Evolutionary conservation across 2,888 invertebrate species (phyloP).

Genomic region (Auanema freiburgensis): DNA sequence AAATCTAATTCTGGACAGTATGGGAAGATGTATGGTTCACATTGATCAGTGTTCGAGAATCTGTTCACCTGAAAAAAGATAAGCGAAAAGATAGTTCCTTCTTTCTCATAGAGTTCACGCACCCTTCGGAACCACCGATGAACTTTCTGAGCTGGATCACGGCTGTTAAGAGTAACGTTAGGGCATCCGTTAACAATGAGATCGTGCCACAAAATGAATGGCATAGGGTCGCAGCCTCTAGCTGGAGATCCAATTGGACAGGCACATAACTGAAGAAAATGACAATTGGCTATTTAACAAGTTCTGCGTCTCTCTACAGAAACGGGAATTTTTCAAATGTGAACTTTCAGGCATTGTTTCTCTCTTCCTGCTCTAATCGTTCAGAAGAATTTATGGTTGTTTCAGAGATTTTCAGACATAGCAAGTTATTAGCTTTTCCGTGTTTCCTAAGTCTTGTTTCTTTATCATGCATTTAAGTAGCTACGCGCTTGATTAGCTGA

Average conservation of each 20-base stretch:
- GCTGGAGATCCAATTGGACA: conserved; percentile 64
- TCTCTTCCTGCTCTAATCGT: too few relatives aligned
- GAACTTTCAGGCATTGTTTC: too few relatives aligned
- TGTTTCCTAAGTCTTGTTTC: too few relatives aligned
- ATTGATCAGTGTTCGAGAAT: conserved; percentile 64
- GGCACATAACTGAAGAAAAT: conserved; percentile 56
- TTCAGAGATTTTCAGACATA: too few relatives aligned
- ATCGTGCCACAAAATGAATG: conserved; percentile 64
- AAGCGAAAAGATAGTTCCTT: neutral
- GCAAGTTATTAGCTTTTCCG: too few relatives aligned
- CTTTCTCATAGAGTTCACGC: conserved; percentile 13
- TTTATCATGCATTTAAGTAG: too few relatives aligned
- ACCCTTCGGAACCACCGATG: conserved; percentile 63
- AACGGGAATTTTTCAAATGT: too few relatives aligned
- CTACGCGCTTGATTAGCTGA: too few relatives aligned
- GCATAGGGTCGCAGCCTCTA: conserved; percentile 56
- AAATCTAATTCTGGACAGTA: conserved; percentile 64
- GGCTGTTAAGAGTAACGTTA: conserved; percentile 59
- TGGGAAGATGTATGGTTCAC: conserved; percentile 63
- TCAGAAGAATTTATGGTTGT: too few relatives aligned
- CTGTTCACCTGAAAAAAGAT: conserved; percentile 60
- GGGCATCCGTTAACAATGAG: conserved; percentile 64
- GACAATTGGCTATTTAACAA: too few relatives aligned
- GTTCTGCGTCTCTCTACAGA: too few relatives aligned
- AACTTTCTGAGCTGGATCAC: conserved; percentile 63